Evolutionary conservation across 2,888 invertebrate species (phyloP), one percentile per base, ranked within the genome.

Genomic region (Diploptera punctata): DNA sequence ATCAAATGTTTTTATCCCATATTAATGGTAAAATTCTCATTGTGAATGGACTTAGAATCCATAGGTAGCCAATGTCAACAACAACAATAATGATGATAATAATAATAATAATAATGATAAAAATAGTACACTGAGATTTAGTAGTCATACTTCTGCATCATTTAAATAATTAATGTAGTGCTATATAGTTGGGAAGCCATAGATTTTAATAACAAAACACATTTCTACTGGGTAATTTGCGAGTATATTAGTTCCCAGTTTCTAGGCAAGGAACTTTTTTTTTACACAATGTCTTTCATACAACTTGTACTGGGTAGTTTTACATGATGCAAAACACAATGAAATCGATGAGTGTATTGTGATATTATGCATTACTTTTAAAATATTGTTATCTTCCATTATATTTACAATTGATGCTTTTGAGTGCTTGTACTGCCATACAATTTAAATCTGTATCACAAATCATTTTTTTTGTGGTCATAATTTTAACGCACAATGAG

Each of bases 281-380:
- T 21, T 52, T 24, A 52, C 13, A 52, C 16, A 52, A 52, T 52
- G 52, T 52, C n/a, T n/a, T n/a, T n/a, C n/a, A n/a, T n/a, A n/a
- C n/a, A n/a, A n/a, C n/a, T 52, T 52, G 52, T 52, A 52, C 52
- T 52, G 52, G 52, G 52, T 52, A 52, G 24, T 10, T 52, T 52
- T 24, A 52, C 5, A 52, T 52, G 52, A 52, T 19, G 52, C 38
- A 52, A 52, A 52, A 52, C 52, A 21, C 9, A 24, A 24, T 24
- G 52, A 47, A 18, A 47, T 18, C 18, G 47, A 47, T 47, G 47
- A 47, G n/a, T 19, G 9, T 18, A 19, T 24, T 24, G 24, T n/a
- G n/a, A n/a, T n/a, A n/a, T n/a, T n/a, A n/a, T n/a, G n/a, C n/a
- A n/a, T n/a, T n/a, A n/a, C n/a, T n/a, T n/a, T n/a, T n/a, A n/a